These are phyloP conservation scores for Anableps anableps DNA, from an alignment of 2,797 vertebrate genomes.

Conservation along the genomic window DNA sequence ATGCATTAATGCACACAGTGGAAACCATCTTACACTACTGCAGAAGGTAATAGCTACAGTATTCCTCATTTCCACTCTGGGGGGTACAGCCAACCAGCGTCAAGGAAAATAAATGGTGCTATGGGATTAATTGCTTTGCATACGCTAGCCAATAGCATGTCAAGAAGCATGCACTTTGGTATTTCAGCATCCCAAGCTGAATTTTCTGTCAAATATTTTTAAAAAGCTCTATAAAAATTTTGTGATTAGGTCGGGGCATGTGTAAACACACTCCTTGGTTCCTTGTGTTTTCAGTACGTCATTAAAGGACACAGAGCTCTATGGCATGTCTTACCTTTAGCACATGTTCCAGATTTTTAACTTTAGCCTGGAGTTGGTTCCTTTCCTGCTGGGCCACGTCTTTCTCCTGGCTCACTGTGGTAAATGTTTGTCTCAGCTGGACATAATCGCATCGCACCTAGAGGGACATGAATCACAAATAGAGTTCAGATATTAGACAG, in stretches of 20 bases:
- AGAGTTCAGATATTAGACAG: neutral
- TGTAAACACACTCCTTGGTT: neutral
- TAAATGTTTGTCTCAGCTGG: constrained; percentile 78
- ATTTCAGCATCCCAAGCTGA: neutral
- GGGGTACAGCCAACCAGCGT: neutral
- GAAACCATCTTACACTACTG: neutral
- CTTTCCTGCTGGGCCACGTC: constrained; percentile 85
- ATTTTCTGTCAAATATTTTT: neutral
- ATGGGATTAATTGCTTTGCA: neutral
- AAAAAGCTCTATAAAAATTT: neutral
- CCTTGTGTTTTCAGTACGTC: neutral
- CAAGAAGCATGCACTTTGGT: neutral
- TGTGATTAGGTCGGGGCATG: too few relatives aligned
- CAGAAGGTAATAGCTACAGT: neutral
- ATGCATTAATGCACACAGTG: neutral
- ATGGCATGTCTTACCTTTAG: constrained; percentile 85
- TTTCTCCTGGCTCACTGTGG: constrained; percentile 83
- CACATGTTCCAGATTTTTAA: constrained; percentile 93
- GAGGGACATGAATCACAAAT: constrained; percentile 8
- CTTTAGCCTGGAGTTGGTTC: constrained; percentile 86
- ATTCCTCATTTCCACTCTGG: neutral
- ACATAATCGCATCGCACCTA: constrained; percentile 89
- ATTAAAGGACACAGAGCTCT: neutral
- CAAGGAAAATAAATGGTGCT: neutral
- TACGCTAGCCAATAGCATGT: neutral